Percentiles rank a stretch among this genome's conserved stretches.
Evolutionary conservation across 92 coral and sea anemone genomes (phyloP).

Genomic region (Galaxea fascicularis): DNA sequence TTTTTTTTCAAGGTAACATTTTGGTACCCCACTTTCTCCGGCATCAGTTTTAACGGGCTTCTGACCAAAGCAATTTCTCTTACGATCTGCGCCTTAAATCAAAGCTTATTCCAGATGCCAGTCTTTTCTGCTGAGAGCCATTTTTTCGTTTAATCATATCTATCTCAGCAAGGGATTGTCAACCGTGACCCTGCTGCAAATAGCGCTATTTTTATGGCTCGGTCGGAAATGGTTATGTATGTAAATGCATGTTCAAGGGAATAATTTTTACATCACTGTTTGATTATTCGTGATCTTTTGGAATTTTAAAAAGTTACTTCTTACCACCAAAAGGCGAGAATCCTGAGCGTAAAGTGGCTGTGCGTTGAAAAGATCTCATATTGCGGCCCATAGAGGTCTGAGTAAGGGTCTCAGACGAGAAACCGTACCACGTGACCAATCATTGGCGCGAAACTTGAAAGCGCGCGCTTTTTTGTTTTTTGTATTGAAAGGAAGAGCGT

Average conservation of each 20-base stretch:
- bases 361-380: not conserved
- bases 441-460: constrained; percentile 99
- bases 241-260: constrained; percentile 19
- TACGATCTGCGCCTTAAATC: too few species aligned
- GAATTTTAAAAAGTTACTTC: not conserved
- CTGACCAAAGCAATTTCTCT: too few species aligned
- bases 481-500: constrained; percentile 8
- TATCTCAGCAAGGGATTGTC: not conserved
- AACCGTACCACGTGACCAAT: constrained; percentile 76
- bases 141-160: too few species aligned
- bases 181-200: not conserved
- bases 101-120: too few species aligned
- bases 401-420: constrained; percentile 21
- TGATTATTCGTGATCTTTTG: not conserved
- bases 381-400: constrained; percentile 34
- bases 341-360: too few species aligned
- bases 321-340: not conserved
- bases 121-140: too few species aligned
- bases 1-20: too few species aligned
- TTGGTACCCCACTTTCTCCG: too few species aligned
- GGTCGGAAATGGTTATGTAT: not conserved
- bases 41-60: too few species aligned
- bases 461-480: constrained; percentile 86
- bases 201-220: not conserved
- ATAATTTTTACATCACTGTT: constrained; percentile 17